Conservation (phyloP, 2,888 invertebrate genomes). For the Panzeria rudis region DNA sequence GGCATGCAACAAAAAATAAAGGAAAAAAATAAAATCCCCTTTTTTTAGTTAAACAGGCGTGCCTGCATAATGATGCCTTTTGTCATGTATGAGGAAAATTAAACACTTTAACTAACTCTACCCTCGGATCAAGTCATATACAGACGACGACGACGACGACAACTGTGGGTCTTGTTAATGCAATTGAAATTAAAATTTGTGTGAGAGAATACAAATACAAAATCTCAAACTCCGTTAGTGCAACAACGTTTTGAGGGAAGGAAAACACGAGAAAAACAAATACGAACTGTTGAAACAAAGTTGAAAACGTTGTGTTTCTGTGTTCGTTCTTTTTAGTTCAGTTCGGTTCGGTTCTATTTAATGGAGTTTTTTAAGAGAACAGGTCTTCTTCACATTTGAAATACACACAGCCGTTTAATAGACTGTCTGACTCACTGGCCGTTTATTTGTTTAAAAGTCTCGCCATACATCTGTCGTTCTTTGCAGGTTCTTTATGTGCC, state of each 20-base stretch:
- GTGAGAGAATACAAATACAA: slow-evolving; percentile 32
- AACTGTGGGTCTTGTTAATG: slow-evolving; percentile 38
- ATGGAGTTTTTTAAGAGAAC: slow-evolving; percentile 13
- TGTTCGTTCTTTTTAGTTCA: not conserved
- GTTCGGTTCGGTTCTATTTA: not conserved
- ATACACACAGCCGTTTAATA: slow-evolving; percentile 1
- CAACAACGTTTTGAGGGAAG: not conserved
- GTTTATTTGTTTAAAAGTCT: not conserved
- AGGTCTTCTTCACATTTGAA: slow-evolving; percentile 4
- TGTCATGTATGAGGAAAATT: slow-evolving; percentile 7
- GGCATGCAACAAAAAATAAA: not conserved
- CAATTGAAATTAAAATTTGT: slow-evolving; percentile 53
- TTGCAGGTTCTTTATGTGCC: slow-evolving; percentile 44
- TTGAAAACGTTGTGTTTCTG: not conserved
- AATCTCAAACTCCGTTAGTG: slow-evolving; percentile 25
- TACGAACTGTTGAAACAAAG: slow-evolving; percentile 9
- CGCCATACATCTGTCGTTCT: slow-evolving; percentile 12
- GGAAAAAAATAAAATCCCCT: not conserved
- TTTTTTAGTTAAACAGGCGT: slow-evolving; percentile 11
- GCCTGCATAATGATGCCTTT: slow-evolving; percentile 43
- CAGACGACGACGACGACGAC: not conserved
- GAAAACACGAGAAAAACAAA: not conserved
- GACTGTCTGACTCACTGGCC: slow-evolving; percentile 15
- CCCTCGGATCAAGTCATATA: not conserved
- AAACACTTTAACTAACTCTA: slow-evolving; percentile 22